Evolutionary conservation across 1,140 invertebrate genomes (phyloP), one percentile per base, ranked within the genome.

Genomic region (Amyelois transitella): DNA sequence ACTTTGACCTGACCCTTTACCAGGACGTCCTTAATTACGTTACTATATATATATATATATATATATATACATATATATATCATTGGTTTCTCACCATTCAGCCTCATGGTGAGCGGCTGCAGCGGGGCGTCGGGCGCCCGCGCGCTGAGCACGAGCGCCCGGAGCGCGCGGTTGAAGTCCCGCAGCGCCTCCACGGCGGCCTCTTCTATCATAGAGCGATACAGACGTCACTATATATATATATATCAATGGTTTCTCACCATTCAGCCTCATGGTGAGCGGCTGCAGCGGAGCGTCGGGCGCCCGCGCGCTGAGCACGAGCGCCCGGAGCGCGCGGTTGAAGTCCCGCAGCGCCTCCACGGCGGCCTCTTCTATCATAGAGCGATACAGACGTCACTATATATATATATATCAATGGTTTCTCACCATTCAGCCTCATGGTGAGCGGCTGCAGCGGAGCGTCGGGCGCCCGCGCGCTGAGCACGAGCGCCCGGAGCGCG

Each of bases 161-260:
- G 89, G 8, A 98, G 83, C 19, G 89, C 87, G 60, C 93, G 92
- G 82, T 98, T 98, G 0, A 93, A 92, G n/a, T 91, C 90, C 66
- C 96, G 92, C 91, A 98, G 94, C 0, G 94, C 95, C 86, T 98
- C 96, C 54, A 98, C 94, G 1, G 97, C 97, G 66, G 94, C 93
- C 53, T n/a, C n/a, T n/a, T n/a, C n/a, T n/a, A n/a, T n/a, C n/a
- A n/a, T n/a, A n/a, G n/a, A n/a, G n/a, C n/a, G n/a, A n/a, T n/a
- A n/a, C n/a, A n/a, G n/a, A n/a, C n/a, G n/a, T n/a, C n/a, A n/a
- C n/a, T n/a, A n/a, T n/a, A n/a, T n/a, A n/a, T n/a, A n/a, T n/a
- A n/a, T n/a, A n/a, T n/a, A n/a, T n/a, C n/a, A n/a, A n/a, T n/a
- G n/a, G n/a, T n/a, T n/a, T n/a, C n/a, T n/a, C n/a, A 90, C 95